phyloP scores from a whole-genome alignment of 2,113 vertebrate species.

The Petroica traversi region DNA sequence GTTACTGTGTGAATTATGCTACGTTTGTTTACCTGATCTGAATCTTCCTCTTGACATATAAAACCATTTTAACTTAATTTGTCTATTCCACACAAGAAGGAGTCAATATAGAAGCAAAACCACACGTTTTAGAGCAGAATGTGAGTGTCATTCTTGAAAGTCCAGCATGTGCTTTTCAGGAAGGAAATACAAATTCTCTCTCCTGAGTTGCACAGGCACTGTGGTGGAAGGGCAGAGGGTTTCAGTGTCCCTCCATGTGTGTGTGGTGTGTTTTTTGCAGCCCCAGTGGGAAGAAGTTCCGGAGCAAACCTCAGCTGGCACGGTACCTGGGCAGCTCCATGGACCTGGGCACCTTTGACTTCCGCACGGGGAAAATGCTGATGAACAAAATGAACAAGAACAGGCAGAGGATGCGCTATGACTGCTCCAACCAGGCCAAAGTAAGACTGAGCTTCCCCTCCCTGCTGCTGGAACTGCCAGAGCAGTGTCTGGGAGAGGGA shows the following conservation, averaged over 20 bases:
- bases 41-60: neutral
- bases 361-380: constrained; percentile 95
- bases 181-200: neutral
- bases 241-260: neutral
- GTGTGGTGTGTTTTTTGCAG: constrained; percentile 49
- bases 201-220: fast-evolving
- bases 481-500: fast-evolving
- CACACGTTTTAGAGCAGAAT: fast-evolving
- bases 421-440: constrained; percentile 93
- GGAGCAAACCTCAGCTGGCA: constrained; percentile 96
- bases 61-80: neutral
- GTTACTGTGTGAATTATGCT: neutral
- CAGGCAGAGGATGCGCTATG: constrained; percentile 92
- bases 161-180: neutral
- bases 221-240: neutral
- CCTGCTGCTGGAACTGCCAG: fast-evolving
- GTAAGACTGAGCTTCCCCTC: constrained; percentile 58
- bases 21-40: neutral
- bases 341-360: constrained; percentile 96
- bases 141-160: neutral
- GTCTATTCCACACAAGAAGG: neutral
- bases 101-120: neutral
- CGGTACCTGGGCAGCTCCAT: constrained; percentile 97
- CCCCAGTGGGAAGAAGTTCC: constrained; percentile 98
- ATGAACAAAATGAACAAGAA: constrained; percentile 97